Base-by-base conservation (phyloP, 2,888 invertebrate species). In the Leptopilina drosophilae region DNA sequence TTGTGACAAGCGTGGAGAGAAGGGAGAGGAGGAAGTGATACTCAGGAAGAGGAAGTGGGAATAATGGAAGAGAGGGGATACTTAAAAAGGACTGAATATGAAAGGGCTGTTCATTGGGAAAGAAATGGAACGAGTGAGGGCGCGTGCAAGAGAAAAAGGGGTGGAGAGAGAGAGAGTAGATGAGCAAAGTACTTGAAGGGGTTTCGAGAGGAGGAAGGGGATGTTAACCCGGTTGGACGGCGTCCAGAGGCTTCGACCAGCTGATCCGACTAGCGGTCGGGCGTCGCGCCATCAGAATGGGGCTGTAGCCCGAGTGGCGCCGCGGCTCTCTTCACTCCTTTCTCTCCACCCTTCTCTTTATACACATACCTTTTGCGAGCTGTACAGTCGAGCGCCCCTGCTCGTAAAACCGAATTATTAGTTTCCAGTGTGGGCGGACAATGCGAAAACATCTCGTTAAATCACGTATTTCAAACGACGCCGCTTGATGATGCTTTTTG, bases 191-290 rank as follows among this genome's bases (percentile, higher is more conserved):
- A 77, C 81, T 80, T 76, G 79, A 80, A 80, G 69, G 80, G 82
- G 83, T 64, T 64, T 42, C 62, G 83, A 80, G 80, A 80, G 82
- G 82, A 33, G 80, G 87, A 82, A 82, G 77, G 80, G 84, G 83
- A 85, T 85, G 85, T 85, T 91, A 91, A 91, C 91, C 91, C 87
- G 90, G 90, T 91, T 91, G 91, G 90, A 90, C 88, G 86, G 78
- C 86, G 89, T 91, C 91, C 91, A 91, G 90, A 85, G 87, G 83
- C 83, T 85, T 81, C 86, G 84, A 89, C 87, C 91, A 91, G 91
- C 91, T 91, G 91, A 91, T 91, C 89, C 87, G 81, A 82, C 81
- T 78, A 81, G 69, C 77, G 77, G 77, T 78, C 84, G 77, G 82
- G 80, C 81, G 82, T 78, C 81, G 83, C 78, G 80, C 69, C 78